Conservation (phyloP, 2,888 invertebrate genomes). For the Conus canariensis region DNA sequence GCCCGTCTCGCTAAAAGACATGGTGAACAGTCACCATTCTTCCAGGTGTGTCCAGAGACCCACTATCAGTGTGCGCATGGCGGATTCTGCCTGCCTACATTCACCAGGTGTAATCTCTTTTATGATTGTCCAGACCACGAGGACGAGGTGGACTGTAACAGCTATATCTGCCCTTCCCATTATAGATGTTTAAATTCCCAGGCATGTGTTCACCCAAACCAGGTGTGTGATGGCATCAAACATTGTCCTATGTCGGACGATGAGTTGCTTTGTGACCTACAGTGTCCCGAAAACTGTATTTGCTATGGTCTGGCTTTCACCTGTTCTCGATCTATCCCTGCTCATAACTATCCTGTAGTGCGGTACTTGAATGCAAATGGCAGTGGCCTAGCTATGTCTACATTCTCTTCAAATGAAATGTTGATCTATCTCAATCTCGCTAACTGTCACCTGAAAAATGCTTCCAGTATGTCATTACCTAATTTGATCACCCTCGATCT, state of each 20-base stretch:
- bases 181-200: background rate
- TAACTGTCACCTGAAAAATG: background rate
- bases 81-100: background rate
- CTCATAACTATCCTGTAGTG: background rate
- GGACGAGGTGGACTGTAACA: background rate
- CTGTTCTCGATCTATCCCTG: background rate
- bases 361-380: constrained; percentile 16
- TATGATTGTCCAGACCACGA: background rate
- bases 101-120: background rate
- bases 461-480: background rate
- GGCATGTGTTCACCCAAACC: background rate
- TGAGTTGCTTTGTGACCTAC: background rate
- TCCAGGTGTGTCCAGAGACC: background rate
- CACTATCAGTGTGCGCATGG: background rate
- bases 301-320: background rate
- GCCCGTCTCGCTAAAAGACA: too few species aligned
- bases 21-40: too few species aligned
- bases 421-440: constrained; percentile 9
- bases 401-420: background rate
- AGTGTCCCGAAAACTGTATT: background rate
- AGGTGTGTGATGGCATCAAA: background rate
- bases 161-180: background rate
- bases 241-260: background rate
- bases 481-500: constrained; percentile 25
- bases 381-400: background rate